Percentiles rank a stretch among this genome's conserved stretches.
These are phyloP conservation scores for Numida meleagris DNA, from an alignment of 2,113 vertebrate genomes.

Conservation along the genomic window DNA sequence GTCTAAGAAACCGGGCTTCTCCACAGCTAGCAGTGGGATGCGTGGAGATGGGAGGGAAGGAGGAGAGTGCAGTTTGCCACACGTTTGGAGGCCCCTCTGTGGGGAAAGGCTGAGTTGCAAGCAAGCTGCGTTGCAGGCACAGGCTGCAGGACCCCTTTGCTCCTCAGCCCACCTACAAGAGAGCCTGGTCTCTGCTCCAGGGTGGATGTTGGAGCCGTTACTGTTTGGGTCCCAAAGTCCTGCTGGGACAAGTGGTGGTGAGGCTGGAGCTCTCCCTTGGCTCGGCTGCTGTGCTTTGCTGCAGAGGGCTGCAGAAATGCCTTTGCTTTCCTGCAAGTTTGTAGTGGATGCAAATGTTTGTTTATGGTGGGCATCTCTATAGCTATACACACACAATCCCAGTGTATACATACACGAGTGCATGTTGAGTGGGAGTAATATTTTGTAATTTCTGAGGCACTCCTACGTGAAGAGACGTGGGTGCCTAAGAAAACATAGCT, in stretches of 20 bases:
- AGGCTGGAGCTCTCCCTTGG: not conserved
- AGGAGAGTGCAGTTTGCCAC: not conserved
- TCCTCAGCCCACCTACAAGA: not conserved
- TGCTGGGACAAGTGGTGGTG: not conserved
- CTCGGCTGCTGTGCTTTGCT: not conserved
- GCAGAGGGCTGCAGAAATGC: not conserved
- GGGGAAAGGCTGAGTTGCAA: constrained; percentile 57
- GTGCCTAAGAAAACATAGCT: constrained; percentile 59
- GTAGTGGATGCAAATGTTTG: not conserved
- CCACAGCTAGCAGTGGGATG: constrained; percentile 20
- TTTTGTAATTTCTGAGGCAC: constrained; percentile 60
- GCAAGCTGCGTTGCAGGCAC: not conserved
- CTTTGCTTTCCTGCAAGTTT: constrained; percentile 30
- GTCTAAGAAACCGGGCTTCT: constrained; percentile 68
- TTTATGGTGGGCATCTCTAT: constrained; percentile 51
- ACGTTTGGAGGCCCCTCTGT: constrained; percentile 60
- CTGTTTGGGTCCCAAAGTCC: not conserved
- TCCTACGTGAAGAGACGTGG: constrained; percentile 51
- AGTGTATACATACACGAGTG: constrained; percentile 27
- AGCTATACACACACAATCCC: constrained; percentile 36
- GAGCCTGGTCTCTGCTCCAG: not conserved
- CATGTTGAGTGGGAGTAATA: constrained; percentile 57
- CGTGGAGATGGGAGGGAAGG: not conserved
- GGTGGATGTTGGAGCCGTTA: rapidly evolving
- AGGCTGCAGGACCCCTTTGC: not conserved